Percentiles rank a stretch among this genome's conserved stretches.
Evolutionary conservation across 1,140 invertebrate genomes (phyloP).

Genomic region (Aradophagus sp.): DNA sequence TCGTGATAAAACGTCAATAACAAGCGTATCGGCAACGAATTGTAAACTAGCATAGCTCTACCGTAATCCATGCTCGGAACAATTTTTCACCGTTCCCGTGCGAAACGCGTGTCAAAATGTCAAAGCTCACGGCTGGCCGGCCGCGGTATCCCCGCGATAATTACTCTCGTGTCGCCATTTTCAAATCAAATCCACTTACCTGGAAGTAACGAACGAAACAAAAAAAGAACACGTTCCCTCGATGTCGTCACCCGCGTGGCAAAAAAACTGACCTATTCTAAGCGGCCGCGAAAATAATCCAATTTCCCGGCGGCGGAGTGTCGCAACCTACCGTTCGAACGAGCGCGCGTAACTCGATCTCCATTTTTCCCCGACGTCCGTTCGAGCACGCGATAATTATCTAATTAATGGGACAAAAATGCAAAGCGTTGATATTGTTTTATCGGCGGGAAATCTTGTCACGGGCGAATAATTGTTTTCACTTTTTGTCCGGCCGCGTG

Average conservation of each 20-base stretch:
- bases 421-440: constrained; percentile 18
- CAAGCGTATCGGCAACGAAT: too few relatives aligned
- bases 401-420: constrained; percentile 25
- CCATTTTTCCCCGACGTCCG: not conserved
- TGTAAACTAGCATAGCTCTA: too few relatives aligned
- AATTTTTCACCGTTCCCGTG: constrained; percentile 38
- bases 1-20: too few relatives aligned
- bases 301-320: constrained; percentile 31
- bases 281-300: constrained; percentile 43
- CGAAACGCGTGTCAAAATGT: constrained; percentile 64
- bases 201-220: too few relatives aligned
- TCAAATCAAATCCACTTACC: constrained; percentile 17
- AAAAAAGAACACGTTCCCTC: constrained; percentile 48
- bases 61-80: constrained; percentile 25
- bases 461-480: constrained; percentile 27
- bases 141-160: constrained; percentile 58
- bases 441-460: constrained; percentile 15
- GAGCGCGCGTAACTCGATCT: constrained; percentile 29
- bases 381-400: constrained; percentile 16
- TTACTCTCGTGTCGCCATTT: constrained; percentile 50
- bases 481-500: too few relatives aligned
- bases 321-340: constrained; percentile 29
- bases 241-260: constrained; percentile 29
- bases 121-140: constrained; percentile 61
- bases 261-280: constrained; percentile 45